These are phyloP conservation scores for Aspidoscelis tigris DNA, from an alignment of 2,113 vertebrate genomes.

Conservation along the genomic window DNA sequence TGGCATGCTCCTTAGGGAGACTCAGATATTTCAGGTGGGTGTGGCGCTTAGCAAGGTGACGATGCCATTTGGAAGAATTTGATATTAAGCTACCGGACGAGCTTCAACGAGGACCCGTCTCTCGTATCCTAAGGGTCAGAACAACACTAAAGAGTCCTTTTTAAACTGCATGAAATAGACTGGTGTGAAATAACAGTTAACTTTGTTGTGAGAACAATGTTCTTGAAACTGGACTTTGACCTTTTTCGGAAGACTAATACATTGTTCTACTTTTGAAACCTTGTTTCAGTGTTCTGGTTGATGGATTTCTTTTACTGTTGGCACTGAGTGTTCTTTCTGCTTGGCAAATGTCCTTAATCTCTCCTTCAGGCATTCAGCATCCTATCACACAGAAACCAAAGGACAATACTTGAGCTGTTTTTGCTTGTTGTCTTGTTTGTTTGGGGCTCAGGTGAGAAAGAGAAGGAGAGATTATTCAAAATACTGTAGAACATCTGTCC, in stretches of 20 bases:
- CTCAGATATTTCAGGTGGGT: too few species aligned
- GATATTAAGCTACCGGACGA: too few species aligned
- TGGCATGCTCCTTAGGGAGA: too few species aligned
- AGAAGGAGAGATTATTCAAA: not conserved
- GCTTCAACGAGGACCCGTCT: too few species aligned
- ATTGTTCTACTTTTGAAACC: not conserved
- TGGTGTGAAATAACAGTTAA: not conserved
- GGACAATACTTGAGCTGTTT: not conserved
- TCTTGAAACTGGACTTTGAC: slow-evolving; percentile 10
- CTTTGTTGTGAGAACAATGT: not conserved
- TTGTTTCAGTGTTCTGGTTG: not conserved
- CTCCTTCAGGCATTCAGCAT: slow-evolving; percentile 24
- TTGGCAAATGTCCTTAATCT: not conserved
- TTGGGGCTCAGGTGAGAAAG: not conserved
- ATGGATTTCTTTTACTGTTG: not conserved
- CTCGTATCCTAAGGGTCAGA: too few species aligned
- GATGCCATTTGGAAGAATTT: too few species aligned
- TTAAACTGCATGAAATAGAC: not conserved
- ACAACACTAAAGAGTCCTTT: not conserved
- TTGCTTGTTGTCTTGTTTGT: not conserved
- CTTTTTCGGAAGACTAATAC: not conserved
- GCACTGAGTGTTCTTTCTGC: not conserved
- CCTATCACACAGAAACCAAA: accelerated
- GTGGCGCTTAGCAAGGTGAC: too few species aligned
- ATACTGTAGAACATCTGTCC: not conserved